phyloP scores from a whole-genome alignment of 2,888 invertebrate genomes.

The Kuschelorhynchus macadamiae region DNA sequence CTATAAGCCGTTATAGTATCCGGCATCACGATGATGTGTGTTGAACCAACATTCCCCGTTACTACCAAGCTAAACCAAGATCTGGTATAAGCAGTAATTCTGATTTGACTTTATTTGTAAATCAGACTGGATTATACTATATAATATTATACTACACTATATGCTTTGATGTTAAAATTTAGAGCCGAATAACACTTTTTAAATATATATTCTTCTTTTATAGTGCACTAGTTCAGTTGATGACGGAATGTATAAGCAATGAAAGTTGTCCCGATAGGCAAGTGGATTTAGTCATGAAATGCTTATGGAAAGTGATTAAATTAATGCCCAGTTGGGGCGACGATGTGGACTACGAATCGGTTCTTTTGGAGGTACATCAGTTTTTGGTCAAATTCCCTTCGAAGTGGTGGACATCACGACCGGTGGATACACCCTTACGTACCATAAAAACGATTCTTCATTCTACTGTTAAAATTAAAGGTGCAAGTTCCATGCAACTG shows the following conservation, averaged over 20 bases:
- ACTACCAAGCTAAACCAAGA: no score
- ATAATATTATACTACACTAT: no score
- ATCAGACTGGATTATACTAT: no score
- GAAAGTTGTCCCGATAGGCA: conserved; percentile 78
- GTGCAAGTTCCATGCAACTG: conserved; percentile 84
- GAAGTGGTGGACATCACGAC: conserved; percentile 87
- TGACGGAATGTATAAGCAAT: conserved; percentile 87
- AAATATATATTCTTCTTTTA: conserved; percentile 14
- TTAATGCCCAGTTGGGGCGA: conserved; percentile 85
- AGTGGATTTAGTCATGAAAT: conserved; percentile 90
- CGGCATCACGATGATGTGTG: no score
- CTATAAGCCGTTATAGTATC: no score
- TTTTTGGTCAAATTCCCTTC: conserved; percentile 92
- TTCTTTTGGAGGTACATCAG: conserved; percentile 86
- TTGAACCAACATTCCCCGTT: no score
- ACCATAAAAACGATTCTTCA: conserved; percentile 96
- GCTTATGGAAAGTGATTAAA: conserved; percentile 95
- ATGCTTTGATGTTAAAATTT: no score
- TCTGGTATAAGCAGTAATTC: no score
- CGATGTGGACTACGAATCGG: conserved; percentile 82
- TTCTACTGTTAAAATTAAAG: conserved; percentile 90
- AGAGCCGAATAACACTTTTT: no score
- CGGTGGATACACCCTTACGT: conserved; percentile 88
- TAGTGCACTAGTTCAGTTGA: conserved; percentile 88
- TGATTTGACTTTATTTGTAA: no score